Percentiles rank a stretch among this genome's conserved stretches.
phyloP scores from a whole-genome alignment of 2,888 invertebrate genomes.

The Tineola bisselliella region DNA sequence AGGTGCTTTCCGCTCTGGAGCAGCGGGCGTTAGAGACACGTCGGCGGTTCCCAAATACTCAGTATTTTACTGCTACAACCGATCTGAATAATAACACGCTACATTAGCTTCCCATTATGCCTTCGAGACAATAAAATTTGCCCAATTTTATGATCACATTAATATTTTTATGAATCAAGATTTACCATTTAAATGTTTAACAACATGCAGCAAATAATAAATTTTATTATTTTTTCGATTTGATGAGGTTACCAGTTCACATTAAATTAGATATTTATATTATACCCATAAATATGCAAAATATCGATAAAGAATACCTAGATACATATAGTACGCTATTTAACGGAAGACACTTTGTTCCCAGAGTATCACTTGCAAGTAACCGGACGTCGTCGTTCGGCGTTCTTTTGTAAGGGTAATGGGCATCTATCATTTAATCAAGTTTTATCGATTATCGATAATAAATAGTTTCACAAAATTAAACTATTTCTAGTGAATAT shows the following conservation, averaged over 20 bases:
- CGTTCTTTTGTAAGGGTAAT: neutral
- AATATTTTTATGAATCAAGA: constrained; percentile 68
- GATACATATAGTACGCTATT: constrained; percentile 17
- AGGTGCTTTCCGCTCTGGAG: constrained; percentile 51
- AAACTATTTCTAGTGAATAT: neutral
- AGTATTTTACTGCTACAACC: constrained; percentile 64
- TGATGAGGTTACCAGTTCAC: constrained; percentile 7
- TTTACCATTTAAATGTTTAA: constrained; percentile 56
- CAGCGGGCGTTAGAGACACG: constrained; percentile 19
- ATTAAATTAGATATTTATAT: neutral
- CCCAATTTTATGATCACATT: constrained; percentile 68
- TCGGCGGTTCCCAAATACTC: constrained; percentile 36
- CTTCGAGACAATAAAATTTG: constrained; percentile 68
- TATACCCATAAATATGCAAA: neutral
- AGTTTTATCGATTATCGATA: neutral
- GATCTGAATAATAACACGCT: constrained; percentile 68
- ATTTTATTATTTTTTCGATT: constrained; percentile 17
- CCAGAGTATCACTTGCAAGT: constrained; percentile 60
- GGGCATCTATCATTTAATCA: neutral
- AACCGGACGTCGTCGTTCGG: constrained; percentile 15
- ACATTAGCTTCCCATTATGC: constrained; percentile 69
- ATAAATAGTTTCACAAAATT: neutral
- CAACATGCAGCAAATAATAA: constrained; percentile 50
- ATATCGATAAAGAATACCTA: neutral
- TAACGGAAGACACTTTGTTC: constrained; percentile 53